Evolutionary conservation across 2,888 invertebrate genomes (phyloP), one percentile per base, ranked within the genome.

Genomic region (Punctoribates punctum): DNA sequence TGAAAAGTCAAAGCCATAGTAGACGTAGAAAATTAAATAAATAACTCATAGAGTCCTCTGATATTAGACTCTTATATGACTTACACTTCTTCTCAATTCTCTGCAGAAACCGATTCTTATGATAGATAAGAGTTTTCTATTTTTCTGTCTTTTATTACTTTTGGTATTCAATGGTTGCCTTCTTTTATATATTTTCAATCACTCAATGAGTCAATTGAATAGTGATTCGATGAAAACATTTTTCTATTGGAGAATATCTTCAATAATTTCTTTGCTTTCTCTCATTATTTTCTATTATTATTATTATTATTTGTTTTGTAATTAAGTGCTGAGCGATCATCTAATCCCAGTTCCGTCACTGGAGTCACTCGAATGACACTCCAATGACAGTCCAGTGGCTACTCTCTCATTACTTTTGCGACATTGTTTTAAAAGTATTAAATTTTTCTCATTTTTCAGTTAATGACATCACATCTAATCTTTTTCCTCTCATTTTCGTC

Each of bases 351-450:
- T 42, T 5, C 42, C 42, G 42, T 42, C 42, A 11, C 42, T 42
- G 42, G 13, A 42, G 13, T 13, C 42, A 42, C 6, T 42, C 13
- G 8, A 42, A 42, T 42, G 48, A 48, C 42, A 42, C 6, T 42
- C 13, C 42, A 42, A 42, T 42, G 48, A 48, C 6, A 13, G 15
- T 48, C 11, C 6, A 48, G 48, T 17, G 9, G 51, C n/a, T n/a
- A n/a, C n/a, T 3, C 48, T 8, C 2, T 51, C 20, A 51, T 51
- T 51, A 51, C 9, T 5, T n/a, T n/a, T 51, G 2, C 1, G 51
- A 51, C 51, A 51, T 51, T 51, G 51, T 51, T 51, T 51, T 51
- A 51, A 51, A 51, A n/a, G 51, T 6, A 51, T 51, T 51, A 51
- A 51, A 51, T n/a, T 20, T 42, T 11, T 42, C 42, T 42, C 42